A percentile compares a stretch with the other conserved stretches of the same genome.
phyloP scores from a whole-genome alignment of 2,888 invertebrate species.

The Noctua comes region DNA sequence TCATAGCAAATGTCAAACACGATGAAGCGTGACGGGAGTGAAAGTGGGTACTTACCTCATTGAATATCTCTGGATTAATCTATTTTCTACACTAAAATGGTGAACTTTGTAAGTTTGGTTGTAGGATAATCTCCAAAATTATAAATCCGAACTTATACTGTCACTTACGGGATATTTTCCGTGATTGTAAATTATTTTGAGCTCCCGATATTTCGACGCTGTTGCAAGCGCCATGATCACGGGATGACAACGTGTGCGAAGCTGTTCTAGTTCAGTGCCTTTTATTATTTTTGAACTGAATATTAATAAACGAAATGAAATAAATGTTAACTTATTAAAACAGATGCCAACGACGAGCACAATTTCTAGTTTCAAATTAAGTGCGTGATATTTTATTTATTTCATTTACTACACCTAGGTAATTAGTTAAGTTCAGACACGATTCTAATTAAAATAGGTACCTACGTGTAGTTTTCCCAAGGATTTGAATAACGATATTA shows the following conservation, averaged over 20 bases:
- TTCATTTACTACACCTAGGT: neutral
- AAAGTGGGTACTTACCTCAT: neutral
- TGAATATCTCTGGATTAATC: neutral
- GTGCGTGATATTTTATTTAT: neutral
- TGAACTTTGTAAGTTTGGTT: neutral
- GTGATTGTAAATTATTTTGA: no score
- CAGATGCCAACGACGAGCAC: neutral
- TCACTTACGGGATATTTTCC: no score
- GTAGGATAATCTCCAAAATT: neutral
- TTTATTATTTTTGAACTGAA: neutral
- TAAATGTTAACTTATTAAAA: neutral
- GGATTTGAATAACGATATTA: neutral
- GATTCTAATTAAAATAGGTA: slow-evolving; percentile 28
- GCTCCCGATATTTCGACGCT: no score
- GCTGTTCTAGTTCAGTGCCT: no score
- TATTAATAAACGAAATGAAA: neutral
- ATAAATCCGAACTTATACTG: neutral
- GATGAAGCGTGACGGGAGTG: neutral
- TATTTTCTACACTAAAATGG: neutral
- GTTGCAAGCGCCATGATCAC: no score
- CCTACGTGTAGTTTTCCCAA: neutral
- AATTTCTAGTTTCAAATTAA: neutral
- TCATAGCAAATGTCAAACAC: neutral
- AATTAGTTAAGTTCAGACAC: neutral
- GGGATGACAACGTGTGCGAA: no score